Evolutionary conservation across 2,888 invertebrate genomes (phyloP).

Genomic region (Odontocolon sp.): DNA sequence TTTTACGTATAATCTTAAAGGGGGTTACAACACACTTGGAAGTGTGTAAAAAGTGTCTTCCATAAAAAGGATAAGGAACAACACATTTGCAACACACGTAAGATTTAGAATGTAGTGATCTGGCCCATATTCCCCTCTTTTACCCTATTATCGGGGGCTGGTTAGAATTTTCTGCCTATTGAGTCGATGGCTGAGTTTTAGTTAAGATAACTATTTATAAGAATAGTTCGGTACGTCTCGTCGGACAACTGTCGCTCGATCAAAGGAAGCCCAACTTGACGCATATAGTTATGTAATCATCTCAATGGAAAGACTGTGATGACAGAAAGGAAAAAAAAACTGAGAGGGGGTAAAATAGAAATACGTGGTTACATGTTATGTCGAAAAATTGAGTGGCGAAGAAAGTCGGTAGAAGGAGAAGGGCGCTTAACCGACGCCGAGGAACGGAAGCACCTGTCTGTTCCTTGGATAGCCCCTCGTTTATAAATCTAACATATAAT

Average conservation of each 20-base stretch:
- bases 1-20: too few species aligned
- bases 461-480: conserved; percentile 74
- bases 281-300: conserved; percentile 55
- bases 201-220: not conserved
- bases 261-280: conserved; percentile 40
- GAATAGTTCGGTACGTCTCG: conserved; percentile 43
- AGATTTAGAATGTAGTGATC: too few species aligned
- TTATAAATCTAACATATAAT: conserved; percentile 79
- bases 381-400: conserved; percentile 32
- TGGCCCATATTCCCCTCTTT: too few species aligned
- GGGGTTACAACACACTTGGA: too few species aligned
- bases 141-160: too few species aligned
- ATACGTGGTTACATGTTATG: conserved; percentile 32
- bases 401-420: conserved; percentile 21
- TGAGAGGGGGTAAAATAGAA: conserved; percentile 50
- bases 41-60: too few species aligned
- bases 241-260: conserved; percentile 50
- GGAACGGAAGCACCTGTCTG: conserved; percentile 74
- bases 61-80: too few species aligned
- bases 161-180: too few species aligned
- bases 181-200: not conserved
- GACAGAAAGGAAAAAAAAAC: conserved; percentile 28
- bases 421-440: conserved; percentile 57
- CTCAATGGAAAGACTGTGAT: conserved; percentile 36
- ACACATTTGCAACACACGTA: too few species aligned